Conservation (phyloP, 1,140 invertebrate species). For the Drosophila mojavensis region DNA sequence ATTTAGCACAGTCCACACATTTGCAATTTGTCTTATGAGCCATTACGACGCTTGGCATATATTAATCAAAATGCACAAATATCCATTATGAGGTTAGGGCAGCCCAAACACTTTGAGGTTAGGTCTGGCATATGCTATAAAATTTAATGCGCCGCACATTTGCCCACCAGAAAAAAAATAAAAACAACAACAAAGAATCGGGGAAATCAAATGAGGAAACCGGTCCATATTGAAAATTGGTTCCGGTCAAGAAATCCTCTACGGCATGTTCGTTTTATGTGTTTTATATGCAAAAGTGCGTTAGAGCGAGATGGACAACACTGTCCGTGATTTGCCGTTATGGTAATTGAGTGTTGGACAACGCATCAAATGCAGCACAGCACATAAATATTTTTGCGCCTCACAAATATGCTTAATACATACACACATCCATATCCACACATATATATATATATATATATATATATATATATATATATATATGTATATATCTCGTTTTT, state of each 20-base stretch:
- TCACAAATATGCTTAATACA: slow-evolving; percentile 60
- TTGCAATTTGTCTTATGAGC: background rate
- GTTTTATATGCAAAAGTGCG: slow-evolving; percentile 76
- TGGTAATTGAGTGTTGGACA: slow-evolving; percentile 82
- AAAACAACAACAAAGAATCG: slow-evolving; percentile 14
- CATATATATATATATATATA: slow-evolving; percentile 2
- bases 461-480: slow-evolving; percentile 1
- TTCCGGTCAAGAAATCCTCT: slow-evolving; percentile 60
- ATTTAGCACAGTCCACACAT: no score
- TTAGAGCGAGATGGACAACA: slow-evolving; percentile 50
- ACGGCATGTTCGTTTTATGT: slow-evolving; percentile 74
- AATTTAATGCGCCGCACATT: slow-evolving; percentile 64
- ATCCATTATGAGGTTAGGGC: slow-evolving; percentile 57
- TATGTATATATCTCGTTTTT: slow-evolving; percentile 42
- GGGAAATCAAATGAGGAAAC: slow-evolving; percentile 70
- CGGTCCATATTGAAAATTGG: slow-evolving; percentile 55
- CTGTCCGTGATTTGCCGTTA: slow-evolving; percentile 57
- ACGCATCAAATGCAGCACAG: slow-evolving; percentile 75
- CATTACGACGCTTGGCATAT: background rate
- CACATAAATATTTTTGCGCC: slow-evolving; percentile 70
- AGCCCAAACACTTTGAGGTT: slow-evolving; percentile 57
- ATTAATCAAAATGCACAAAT: slow-evolving; percentile 32
- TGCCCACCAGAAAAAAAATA: slow-evolving; percentile 14
- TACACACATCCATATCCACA: slow-evolving; percentile 2
- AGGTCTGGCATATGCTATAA: slow-evolving; percentile 43